Evolutionary conservation across 1,140 invertebrate genomes (phyloP), one percentile per base, ranked within the genome.

Genomic region (Leptoteleia sp.): DNA sequence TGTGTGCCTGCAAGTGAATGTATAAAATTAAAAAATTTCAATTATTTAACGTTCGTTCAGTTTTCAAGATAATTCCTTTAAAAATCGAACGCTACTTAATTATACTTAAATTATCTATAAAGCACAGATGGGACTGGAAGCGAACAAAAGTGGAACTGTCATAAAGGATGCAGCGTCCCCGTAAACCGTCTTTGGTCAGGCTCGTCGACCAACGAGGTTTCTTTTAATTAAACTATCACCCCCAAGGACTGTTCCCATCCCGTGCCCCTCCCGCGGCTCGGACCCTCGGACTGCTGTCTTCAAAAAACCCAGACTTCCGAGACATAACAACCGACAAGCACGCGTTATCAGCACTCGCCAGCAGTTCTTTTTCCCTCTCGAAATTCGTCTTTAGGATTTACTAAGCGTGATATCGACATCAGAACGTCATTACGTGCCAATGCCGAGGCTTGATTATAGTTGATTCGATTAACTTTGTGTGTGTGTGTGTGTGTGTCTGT

Each of bases 181-280:
- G 81, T 81, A 76, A 65, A 73, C 65, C 75, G 68, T 81, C 78
- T 84, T 82, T 57, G 70, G 76, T 54, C 68, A 65, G 59, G 38
- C 72, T 78, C 79, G 78, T 68, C 75, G 80, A 80, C 79, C 82
- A 85, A 83, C 82, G 85, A 84, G 86, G 86, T 88, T 89, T 88
- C 88, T 87, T 88, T 89, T 88, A 89, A 89, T 88, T 88, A 88
- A 89, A 89, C 87, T 85, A 82, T 85, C 83, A 78, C 81, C 67
- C 65, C 54, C 65, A 59, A 52, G 52, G 43, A 52, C 61, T 47
- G 33, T 64, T 54, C 8, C 27, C 25, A 13, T 68, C 33, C 42
- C 43, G 43, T 17, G 15, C 11, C 8, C 22, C 27, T n/a, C 47
- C 7, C 35, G 0, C 11, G 15, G 7, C 52, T 50, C 40, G 15